Percentiles rank a stretch among this genome's conserved stretches.
phyloP scores from a whole-genome alignment of 2,797 vertebrate genomes.

The Pangasius larnaudii region DNA sequence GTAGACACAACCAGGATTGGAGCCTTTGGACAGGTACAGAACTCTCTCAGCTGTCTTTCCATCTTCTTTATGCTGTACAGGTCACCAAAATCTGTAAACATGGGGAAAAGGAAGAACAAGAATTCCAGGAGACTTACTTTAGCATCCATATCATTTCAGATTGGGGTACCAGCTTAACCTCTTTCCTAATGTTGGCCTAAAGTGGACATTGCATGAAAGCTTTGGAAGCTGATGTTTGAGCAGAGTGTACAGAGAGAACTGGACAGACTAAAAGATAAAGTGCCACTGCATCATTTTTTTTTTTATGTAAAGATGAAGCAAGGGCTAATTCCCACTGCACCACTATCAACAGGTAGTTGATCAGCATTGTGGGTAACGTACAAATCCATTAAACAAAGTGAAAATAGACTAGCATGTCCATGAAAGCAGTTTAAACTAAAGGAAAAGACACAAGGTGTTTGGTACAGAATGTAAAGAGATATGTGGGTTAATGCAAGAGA shows the following conservation, averaged over 20 bases:
- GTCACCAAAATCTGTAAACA: neutral
- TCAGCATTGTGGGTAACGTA: neutral
- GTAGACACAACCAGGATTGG: slow-evolving; percentile 88
- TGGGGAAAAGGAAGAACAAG: neutral
- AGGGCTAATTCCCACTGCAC: neutral
- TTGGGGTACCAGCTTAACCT: neutral
- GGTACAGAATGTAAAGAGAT: neutral
- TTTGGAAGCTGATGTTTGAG: neutral
- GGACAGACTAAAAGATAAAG: neutral
- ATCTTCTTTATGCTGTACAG: neutral
- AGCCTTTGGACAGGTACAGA: slow-evolving; percentile 90
- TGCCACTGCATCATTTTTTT: neutral
- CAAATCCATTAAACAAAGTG: neutral
- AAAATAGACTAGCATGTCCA: neutral
- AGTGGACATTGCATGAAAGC: neutral
- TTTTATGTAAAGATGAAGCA: neutral
- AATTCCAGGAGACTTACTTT: neutral
- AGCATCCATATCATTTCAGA: neutral
- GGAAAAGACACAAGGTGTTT: too few species aligned
- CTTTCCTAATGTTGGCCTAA: neutral
- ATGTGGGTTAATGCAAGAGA: neutral
- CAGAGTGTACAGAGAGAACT: neutral
- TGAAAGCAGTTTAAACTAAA: too few species aligned
- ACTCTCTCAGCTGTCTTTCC: neutral
- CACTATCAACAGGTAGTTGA: too few species aligned